Conservation (phyloP, 2,888 invertebrate species). For the Cotesia congregata region DNA sequence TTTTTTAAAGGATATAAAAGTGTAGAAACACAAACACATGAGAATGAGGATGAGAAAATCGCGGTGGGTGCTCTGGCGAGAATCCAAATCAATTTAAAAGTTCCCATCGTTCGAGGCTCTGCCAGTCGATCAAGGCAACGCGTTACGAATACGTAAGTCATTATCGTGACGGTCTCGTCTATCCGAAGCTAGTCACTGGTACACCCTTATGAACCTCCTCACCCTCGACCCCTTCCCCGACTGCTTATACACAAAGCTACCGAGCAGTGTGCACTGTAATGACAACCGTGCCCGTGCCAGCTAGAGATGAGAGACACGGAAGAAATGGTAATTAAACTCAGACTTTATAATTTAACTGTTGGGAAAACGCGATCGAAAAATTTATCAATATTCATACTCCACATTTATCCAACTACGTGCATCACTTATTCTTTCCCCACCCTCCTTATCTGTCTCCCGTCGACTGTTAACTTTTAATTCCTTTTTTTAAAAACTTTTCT, state of each 20-base stretch:
- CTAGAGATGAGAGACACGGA: constrained; percentile 36
- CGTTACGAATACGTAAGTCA: constrained; percentile 59
- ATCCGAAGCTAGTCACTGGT: neutral
- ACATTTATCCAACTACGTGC: neutral
- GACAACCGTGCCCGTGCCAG: constrained; percentile 47
- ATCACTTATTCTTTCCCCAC: neutral
- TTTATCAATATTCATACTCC: constrained; percentile 3
- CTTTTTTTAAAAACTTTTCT: neutral
- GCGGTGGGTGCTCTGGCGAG: constrained; percentile 63
- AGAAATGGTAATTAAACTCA: constrained; percentile 58
- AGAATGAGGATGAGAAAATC: constrained; percentile 54
- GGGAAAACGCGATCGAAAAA: constrained; percentile 16
- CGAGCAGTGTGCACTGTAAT: constrained; percentile 40
- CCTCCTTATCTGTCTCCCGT: neutral
- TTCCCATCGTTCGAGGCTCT: constrained; percentile 51
- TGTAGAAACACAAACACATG: constrained; percentile 44
- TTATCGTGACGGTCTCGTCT: constrained; percentile 53
- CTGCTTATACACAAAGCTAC: neutral
- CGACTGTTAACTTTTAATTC: neutral
- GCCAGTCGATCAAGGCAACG: constrained; percentile 55
- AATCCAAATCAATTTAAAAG: constrained; percentile 70
- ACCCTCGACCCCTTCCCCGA: neutral
- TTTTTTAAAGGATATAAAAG: constrained; percentile 24
- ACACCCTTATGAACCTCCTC: neutral
- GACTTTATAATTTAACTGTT: constrained; percentile 56